Evolutionary conservation across 2,797 vertebrate genomes (phyloP), one percentile per base, ranked within the genome.

Genomic region (Petrocephalus sullivani): DNA sequence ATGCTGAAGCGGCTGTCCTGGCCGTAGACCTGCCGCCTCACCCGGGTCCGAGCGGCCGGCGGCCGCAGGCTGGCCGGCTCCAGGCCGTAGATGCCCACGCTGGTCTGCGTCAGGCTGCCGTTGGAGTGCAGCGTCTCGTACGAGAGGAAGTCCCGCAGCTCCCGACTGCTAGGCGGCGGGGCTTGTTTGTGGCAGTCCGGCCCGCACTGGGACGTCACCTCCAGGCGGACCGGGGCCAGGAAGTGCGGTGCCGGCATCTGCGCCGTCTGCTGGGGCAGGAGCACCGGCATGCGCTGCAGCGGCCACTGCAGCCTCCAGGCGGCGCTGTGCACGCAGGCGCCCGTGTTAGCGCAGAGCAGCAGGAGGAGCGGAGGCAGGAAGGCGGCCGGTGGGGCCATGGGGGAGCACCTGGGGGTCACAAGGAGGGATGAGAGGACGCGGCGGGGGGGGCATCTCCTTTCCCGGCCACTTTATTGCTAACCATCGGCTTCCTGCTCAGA

Each of bases 1-100:
- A 99, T 99, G 93, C 96, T 99, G 88, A 99, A 99, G 87, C 98
- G 96, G 2, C 96, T 96, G 87, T 99, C 98, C 0, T 97, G 97
- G 64, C 98, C 98, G 37, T 98, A 99, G 92, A 99, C 98, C 94
- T 99, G 98, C 0, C 98, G 95, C 92, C 97, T 98, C 0, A 89
- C 57, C 88, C 91, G 94, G 12, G 94, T 92, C 0, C 89, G 78
- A 1, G 91, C 46, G 1, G 91, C 93, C 0, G 89, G 89, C 14
- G 75, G 90, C 78, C 91, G 89, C 0, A 92, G 90, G 0, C 87
- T 81, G 0, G 86, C 64, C 0, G 28, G 90, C 53, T 93, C 92
- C 90, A 98, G 94, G 60, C 98, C 94, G 0, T 98, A 99, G 88
- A 99, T 97, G 92, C 96, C 96, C 56, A 99, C 95, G 2, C 94